Evolutionary conservation across 2,888 invertebrate genomes (phyloP), one percentile per base, ranked within the genome.

Genomic region (Nowickia ferox): DNA sequence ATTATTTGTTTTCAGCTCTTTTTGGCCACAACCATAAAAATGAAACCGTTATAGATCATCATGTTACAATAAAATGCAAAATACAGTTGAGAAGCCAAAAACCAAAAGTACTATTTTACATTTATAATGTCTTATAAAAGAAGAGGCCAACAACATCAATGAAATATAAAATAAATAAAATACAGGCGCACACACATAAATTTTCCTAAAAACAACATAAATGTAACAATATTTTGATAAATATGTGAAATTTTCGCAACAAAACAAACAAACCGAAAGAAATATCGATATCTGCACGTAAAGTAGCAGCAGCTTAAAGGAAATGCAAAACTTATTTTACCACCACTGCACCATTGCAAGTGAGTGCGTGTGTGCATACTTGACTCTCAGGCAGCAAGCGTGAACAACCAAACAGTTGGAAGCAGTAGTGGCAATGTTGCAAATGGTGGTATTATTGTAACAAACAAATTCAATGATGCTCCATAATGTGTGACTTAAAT

Each of bases 181-280:
- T 87, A 71, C 57, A 71, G 77, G 77, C 83, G 82, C 84, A 79
- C 76, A 66, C 78, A 84, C 87, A 88, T 88, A 86, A 84, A 88
- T 86, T 77, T 86, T 57, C 22, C 51, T 40, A 53, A 72, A 59
- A 81, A 66, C 71, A 87, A 84, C 87, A 87, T 87, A 88, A 89
- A 88, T 89, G 88, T 88, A 89, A 88, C 89, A 89, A 88, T 89
- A 89, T 89, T 89, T 88, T 88, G 88, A 88, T 89, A 89, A 88
- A 89, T 88, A 88, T 88, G 87, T 87, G 88, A 87, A 88, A 87
- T 87, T 84, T 87, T 84, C 72, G 9, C 48, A 48, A 76, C 77
- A 72, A 83, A 79, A 79, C 77, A 57, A 85, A 71, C 59, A 72
- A 78, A 75, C 53, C 48, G 38, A 19, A 42, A 77, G 57, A 71